These are phyloP conservation scores for Apolygus lucorum DNA, from an alignment of 1,140 invertebrate species.

Conservation along the genomic window DNA sequence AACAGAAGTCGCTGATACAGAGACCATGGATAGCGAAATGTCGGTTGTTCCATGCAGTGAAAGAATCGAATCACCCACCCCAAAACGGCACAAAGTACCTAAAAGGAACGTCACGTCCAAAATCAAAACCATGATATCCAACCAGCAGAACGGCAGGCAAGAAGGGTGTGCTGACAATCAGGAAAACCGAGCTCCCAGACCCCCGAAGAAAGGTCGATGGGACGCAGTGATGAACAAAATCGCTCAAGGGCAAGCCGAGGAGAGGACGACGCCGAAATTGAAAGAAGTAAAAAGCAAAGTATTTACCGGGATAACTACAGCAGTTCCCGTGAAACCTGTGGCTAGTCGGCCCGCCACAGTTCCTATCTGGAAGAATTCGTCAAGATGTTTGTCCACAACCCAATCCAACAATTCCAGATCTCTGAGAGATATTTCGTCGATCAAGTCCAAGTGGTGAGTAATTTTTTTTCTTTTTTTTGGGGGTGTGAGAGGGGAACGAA, in stretches of 20 bases:
- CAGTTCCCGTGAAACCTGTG: conserved; percentile 1
- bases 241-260: conserved; percentile 56
- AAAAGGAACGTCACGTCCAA: conserved; percentile 64
- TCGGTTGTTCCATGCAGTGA: conserved; percentile 20
- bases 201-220: conserved; percentile 49
- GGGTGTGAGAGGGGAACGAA: no score
- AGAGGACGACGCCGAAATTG: conserved; percentile 50
- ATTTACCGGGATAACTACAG: conserved; percentile 33
- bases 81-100: conserved; percentile 65
- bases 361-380: conserved; percentile 14
- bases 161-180: conserved; percentile 37
- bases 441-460: conserved; percentile 32
- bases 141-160: conserved; percentile 41
- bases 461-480: no score
- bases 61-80: conserved; percentile 6
- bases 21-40: conserved; percentile 15
- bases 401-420: conserved; percentile 32
- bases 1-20: conserved; percentile 34
- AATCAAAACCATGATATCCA: conserved; percentile 58
- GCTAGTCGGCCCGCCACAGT: background rate
- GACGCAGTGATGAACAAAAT: conserved; percentile 76
- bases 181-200: conserved; percentile 34
- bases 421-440: conserved; percentile 30
- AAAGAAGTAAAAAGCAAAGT: conserved; percentile 77
- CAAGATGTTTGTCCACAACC: conserved; percentile 26